Percentiles rank a stretch among this genome's conserved stretches.
phyloP scores from a whole-genome alignment of 2,797 vertebrate genomes.

The Scomberomorus guttatus region DNA sequence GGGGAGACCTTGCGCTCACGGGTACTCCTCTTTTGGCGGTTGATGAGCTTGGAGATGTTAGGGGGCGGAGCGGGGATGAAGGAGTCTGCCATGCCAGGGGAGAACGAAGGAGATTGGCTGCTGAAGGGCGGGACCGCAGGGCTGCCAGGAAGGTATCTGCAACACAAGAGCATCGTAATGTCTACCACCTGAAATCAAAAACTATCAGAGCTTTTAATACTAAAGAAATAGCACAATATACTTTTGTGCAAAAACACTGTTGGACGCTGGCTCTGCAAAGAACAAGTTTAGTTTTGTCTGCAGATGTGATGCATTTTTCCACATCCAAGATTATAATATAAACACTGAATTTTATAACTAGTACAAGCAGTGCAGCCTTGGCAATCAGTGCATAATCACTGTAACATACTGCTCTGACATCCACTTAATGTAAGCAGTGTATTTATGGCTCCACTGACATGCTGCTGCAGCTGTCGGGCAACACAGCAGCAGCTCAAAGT shows the following conservation, averaged over 20 bases:
- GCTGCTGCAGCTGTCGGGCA: slow-evolving; percentile 52
- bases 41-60: slow-evolving; percentile 89
- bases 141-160: slow-evolving; percentile 90
- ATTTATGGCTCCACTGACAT: slow-evolving; percentile 11
- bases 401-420: background rate
- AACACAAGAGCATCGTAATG: slow-evolving; percentile 80
- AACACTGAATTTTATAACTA: background rate
- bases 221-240: background rate
- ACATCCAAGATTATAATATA: background rate
- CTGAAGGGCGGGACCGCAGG: slow-evolving; percentile 73
- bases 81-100: slow-evolving; percentile 65
- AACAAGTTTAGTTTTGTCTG: background rate
- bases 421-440: background rate
- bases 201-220: background rate
- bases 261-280: background rate
- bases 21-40: slow-evolving; percentile 85
- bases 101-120: slow-evolving; percentile 68
- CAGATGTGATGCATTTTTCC: background rate
- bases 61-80: slow-evolving; percentile 91
- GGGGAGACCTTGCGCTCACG: slow-evolving; percentile 87
- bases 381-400: background rate
- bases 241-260: background rate
- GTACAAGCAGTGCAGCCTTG: background rate
- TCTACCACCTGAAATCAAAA: slow-evolving; percentile 50
- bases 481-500: slow-evolving; percentile 40